Base-by-base conservation (phyloP, 92 coral and sea anemone species). In the Pocillopora grandis region DNA sequence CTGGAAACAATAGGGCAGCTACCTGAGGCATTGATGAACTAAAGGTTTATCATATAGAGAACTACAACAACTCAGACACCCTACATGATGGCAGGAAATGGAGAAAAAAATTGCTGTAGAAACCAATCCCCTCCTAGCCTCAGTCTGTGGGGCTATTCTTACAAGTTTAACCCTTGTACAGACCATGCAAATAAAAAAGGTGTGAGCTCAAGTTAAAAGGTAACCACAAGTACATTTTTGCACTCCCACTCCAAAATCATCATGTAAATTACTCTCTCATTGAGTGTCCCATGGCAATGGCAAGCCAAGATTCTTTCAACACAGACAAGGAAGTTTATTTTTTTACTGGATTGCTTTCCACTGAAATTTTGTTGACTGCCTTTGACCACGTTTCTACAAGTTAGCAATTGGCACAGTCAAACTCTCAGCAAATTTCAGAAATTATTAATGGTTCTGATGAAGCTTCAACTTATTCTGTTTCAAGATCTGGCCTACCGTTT, bases 81-180 rank as follows among this genome's bases (percentile, higher is more conserved):
- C 85, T 88, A 15, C 42, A 78, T 42, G 95, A 89, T 82, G 95
- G 95, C 12, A 52, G 95, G 27, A 76, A 72, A 19, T 91, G 90
- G 95, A 89, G 31, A 86, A 64, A 91, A 91, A 62, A 80, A 83
- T 84, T 60, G 62, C 63, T 42, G 31, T 27, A 27, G 31, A 27
- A 27, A 27, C 31, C 31, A 27, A 27, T 27, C 31, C 31, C 31
- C 31, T 27, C 31, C 1, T 27, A 27, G 31, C 31, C 1, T 27
- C 31, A 27, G 1, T 27, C 31, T 27, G 31, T 27, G 31, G 1
- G 31, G 31, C 31, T 27, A 27, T 27, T 27, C 31, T 27, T 27
- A 27, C 31, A 27, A 27, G 31, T 27, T 27, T 27, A 27, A 27
- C 31, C 0, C 31, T 27, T 0, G 31, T 27, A 27, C 31, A 27